Conservation (phyloP, 1,140 invertebrate genomes). For the Onthophagus taurus region DNA sequence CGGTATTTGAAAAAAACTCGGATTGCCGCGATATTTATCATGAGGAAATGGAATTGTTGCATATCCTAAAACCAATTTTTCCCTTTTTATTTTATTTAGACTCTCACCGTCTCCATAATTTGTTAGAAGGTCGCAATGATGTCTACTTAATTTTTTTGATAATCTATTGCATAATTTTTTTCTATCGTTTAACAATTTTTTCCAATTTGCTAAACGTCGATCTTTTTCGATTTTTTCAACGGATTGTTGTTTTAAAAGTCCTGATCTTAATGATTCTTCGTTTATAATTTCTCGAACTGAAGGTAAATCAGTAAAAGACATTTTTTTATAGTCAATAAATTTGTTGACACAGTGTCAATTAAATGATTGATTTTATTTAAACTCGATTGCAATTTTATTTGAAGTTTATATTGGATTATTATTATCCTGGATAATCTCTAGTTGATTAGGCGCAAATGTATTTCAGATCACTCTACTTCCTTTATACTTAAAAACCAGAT, state of each 20-base stretch:
- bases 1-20: constrained; percentile 2
- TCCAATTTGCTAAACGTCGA: constrained; percentile 3
- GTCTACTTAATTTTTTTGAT: neutral
- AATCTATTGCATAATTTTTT: neutral
- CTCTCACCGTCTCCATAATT: constrained; percentile 1
- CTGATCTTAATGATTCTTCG: neutral
- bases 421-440: too few species aligned
- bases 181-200: constrained; percentile 1
- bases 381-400: too few species aligned
- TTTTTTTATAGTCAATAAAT: constrained; percentile 3
- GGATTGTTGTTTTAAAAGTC: neutral
- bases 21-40: constrained; percentile 9
- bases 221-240: neutral
- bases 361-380: too few species aligned
- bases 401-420: too few species aligned
- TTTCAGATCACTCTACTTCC: too few species aligned
- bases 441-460: too few species aligned
- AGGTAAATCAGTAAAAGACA: constrained; percentile 10
- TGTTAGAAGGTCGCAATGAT: neutral
- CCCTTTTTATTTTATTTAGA: constrained; percentile 1
- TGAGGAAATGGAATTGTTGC: constrained; percentile 4
- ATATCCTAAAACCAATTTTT: neutral
- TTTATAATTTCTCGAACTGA: neutral
- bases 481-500: too few species aligned
- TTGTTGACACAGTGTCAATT: too few species aligned